Base-by-base conservation (phyloP, 1,140 invertebrate species). In the Rhagoletis pomonella region DNA sequence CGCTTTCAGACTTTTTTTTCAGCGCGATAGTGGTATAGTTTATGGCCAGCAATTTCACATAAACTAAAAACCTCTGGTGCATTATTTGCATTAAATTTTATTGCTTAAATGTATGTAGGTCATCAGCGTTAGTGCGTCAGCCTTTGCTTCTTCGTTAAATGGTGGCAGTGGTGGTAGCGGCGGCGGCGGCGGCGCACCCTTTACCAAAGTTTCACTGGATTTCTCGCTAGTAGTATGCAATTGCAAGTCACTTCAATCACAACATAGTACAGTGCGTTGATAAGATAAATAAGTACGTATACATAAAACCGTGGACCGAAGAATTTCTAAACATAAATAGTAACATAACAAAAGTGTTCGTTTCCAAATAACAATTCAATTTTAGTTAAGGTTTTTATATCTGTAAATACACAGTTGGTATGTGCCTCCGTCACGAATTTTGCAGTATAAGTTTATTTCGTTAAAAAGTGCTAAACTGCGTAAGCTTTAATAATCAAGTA, bases 91-190 rank as follows among this genome's bases (percentile, higher is more conserved):
- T n/a, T 58, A 81, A 81, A 81, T 81, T 81, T 81, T 50, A 81
- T 81, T 50, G 44, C 55, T 81, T 81, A 81, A 81, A 81, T 81
- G 73, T 29, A 29, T 29, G 73, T 81, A 81, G 73, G 73, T 81
- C 73, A 81, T 81, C 73, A 81, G 39, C 55, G 19, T 50, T 55
- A 19, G 73, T 81, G 73, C 73, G 73, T 81, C 73, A 81, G 55
- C 73, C 50, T 81, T 81, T 29, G 73, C 47, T 17, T 81, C 47
- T 44, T 10, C 29, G 44, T 81, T 29, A 29, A 29, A 29, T 29
- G 29, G 29, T 1, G 29, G 29, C 29, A 29, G 29, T 29, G 29
- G 29, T 1, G 29, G 29, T 29, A 29, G 29, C 29, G 29, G 29
- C 29, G 29, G n/a, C 42, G 73, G n/a, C 29, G 29, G n/a, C 42